Evolutionary conservation across 2,113 vertebrate species (phyloP).

Genomic region (Mastomys natalensis): DNA sequence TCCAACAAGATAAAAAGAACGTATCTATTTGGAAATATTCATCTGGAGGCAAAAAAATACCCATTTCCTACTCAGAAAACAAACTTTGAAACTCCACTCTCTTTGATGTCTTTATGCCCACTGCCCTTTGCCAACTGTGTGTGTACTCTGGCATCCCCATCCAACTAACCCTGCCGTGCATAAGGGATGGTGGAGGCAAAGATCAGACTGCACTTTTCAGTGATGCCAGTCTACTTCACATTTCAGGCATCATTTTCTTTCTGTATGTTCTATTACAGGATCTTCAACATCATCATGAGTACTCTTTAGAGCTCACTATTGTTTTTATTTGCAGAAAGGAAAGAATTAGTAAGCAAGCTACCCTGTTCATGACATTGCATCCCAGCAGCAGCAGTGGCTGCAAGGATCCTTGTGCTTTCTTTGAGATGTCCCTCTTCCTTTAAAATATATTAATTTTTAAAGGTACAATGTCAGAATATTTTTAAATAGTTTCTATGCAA

Average conservation of each 20-base stretch:
- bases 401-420: not conserved
- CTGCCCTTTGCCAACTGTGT: not conserved
- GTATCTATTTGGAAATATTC: slow-evolving; percentile 51
- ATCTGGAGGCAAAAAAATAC: not conserved
- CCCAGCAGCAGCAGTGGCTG: not conserved
- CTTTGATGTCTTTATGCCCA: slow-evolving; percentile 44
- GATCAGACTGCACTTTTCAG: not conserved
- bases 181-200: not conserved
- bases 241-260: not conserved
- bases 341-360: not conserved
- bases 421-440: not conserved
- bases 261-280: not conserved
- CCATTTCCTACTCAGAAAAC: slow-evolving; percentile 44
- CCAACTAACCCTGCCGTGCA: not conserved
- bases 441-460: not conserved
- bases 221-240: no score
- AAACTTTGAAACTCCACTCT: not conserved
- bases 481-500: not conserved
- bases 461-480: slow-evolving; percentile 3
- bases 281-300: not conserved
- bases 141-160: not conserved
- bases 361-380: not conserved
- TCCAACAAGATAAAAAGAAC: slow-evolving; percentile 66
- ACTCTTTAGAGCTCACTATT: not conserved
- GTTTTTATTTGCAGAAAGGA: not conserved